These are phyloP conservation scores for Onychomys torridus DNA, from an alignment of 2,797 vertebrate genomes.

Conservation along the genomic window DNA sequence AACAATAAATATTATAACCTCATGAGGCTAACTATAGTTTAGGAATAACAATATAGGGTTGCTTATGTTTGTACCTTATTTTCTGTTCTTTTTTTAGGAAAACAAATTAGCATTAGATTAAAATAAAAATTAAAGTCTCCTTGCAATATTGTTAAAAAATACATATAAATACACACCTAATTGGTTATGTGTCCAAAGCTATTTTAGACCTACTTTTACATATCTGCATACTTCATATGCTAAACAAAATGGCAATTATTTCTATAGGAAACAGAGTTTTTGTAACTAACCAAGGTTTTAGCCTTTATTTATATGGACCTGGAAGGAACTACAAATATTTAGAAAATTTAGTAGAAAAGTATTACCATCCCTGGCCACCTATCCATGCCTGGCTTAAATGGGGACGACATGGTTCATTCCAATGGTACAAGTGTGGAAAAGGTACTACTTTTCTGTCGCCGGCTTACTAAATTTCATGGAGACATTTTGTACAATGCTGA, in stretches of 20 bases:
- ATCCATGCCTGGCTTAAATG: background rate
- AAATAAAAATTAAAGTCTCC: constrained; percentile 29
- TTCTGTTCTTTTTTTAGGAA: background rate
- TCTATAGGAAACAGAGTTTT: background rate
- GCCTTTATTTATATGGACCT: background rate
- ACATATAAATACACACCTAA: background rate
- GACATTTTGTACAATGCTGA: background rate
- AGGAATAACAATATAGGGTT: background rate
- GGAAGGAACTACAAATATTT: constrained; percentile 41
- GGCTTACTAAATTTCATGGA: background rate
- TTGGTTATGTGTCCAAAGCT: background rate
- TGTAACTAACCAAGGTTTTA: background rate
- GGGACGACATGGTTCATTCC: background rate
- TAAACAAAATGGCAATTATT: background rate
- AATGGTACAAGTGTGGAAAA: background rate
- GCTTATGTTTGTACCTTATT: background rate
- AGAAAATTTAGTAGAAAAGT: constrained; percentile 38
- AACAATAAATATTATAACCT: background rate
- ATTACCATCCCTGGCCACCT: too few relatives aligned
- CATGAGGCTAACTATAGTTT: background rate
- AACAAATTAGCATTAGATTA: background rate
- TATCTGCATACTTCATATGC: background rate
- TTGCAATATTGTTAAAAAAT: constrained; percentile 19
- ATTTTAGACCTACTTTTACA: background rate
- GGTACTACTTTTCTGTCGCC: background rate